Base-by-base conservation (phyloP, 2,888 invertebrate genomes). In the Gerris lacustris region DNA sequence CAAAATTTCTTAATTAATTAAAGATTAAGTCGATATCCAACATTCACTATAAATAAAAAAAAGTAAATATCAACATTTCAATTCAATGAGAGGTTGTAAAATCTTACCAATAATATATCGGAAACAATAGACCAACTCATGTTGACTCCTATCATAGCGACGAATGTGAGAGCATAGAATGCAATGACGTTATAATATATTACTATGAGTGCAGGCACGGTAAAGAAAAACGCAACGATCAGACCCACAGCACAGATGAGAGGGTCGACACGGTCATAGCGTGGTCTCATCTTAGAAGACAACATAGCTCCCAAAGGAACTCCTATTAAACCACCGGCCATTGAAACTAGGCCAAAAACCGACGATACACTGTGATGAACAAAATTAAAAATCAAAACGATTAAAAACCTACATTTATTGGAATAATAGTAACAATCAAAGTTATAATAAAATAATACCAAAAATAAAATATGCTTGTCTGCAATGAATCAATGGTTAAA, bases 71-170 rank as follows among this genome's bases (percentile, higher is more conserved):
- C 4, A 31, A 31, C 31, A 64, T 15, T 67, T 63, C 67, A 70
- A 64, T 67, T 44, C 62, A 71, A 47, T 69, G 69, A 69, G 69
- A 71, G 69, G 69, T 67, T 63, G 18, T 31, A 9, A 45, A 45
- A 62, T 44, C 90, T 90, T 88, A 96, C 96, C 91, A 98, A 83
- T 76, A 96, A 83, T 78, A 99, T 96, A 82, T 99, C 99, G 72
- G 97, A 95, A 74, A 98, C 96, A 78, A 99, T 89, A 43, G 98
- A 91, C 99, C 99, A 99, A 79, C 96, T 96, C 76, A 98, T 85
- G 83, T 97, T 98, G 77, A 99, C 83, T 72, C 92, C 86, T 77
- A 92, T 79, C 84, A 92, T 89, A 69, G 92, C 94, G 77, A 90
- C 82, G 82, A 94, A 94, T 75, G 94, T 88, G 76, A 92, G 84